Evolutionary conservation across 2,888 invertebrate genomes (phyloP).

Genomic region (Lasioglossum pauxillum): DNA sequence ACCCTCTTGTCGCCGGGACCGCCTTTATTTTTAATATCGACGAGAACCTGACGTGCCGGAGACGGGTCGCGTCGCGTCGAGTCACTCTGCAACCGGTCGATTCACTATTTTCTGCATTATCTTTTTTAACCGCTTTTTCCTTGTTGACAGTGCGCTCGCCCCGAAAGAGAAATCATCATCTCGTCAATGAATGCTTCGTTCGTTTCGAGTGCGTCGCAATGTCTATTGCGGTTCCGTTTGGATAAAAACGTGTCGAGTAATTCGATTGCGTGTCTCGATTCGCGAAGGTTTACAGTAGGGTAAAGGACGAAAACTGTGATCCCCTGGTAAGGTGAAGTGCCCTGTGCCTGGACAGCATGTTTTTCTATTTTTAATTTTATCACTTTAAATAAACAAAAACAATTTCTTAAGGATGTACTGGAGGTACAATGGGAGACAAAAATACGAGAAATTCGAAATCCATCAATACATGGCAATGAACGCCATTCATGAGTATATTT

Average conservation of each 20-base stretch:
- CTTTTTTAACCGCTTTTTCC: neutral
- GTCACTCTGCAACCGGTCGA: neutral
- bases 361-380: no score
- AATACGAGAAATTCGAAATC: no score
- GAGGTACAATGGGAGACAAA: no score
- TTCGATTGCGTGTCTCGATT: neutral
- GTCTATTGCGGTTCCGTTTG: neutral
- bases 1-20: neutral
- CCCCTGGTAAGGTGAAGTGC: no score
- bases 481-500: no score
- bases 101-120: neutral
- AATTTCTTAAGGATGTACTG: no score
- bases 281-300: no score
- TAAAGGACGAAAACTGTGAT: neutral
- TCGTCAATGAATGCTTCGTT: neutral
- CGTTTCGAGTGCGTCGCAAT: neutral
- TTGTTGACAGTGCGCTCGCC: neutral
- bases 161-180: neutral
- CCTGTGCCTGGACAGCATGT: no score
- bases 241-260: neutral
- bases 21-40: constrained; percentile 43
- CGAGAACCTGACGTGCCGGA: neutral
- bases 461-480: no score
- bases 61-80: neutral
- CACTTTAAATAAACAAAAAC: no score